Base-by-base conservation (phyloP, 2,888 invertebrate species). In the Oscheius sp. region DNA sequence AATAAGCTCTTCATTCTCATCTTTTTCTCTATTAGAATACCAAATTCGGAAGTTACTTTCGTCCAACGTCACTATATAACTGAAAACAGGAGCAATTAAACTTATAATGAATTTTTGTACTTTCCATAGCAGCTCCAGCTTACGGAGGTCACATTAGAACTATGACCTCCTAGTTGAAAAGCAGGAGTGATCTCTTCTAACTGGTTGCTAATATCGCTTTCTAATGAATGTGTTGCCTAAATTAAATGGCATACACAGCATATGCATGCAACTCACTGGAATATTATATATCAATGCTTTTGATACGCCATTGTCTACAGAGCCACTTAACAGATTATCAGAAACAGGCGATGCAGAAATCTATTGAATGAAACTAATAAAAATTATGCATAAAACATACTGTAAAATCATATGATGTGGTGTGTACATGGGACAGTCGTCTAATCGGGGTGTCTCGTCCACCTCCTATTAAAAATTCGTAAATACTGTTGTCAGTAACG, bases 401-500 rank as follows among this genome's bases (percentile, higher is more conserved):
- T 25, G 43, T 43, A 18, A 61, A 12, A 18, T 61, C 61, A 43
- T 61, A 61, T 35, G 61, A 61, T 6, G 43, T 43, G 2, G 66
- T 66, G n/a, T 1, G 27, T 0, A 49, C 49, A 29, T 66, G 16
- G 3, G 29, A 13, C 13, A 52, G 27, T n/a, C 27, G 25, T 27
- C 66, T n/a, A 13, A 52, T 52, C 16, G 66, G 52, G 2, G 52
- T n/a, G 9, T 52, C 49, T 13, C 27, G 52, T 3, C 2, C 29
- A 21, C 27, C 29, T 1, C 66, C 66, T 16, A 66, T 13, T 27
- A 35, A 7, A 41, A 29, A 69, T 29, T 69, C 69, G 18, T 41
- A 69, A 69, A 69, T 69, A 35, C 27, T 53, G 45, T 69, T 53
- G 56, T 69, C 56, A 13, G 69, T 69, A 29, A 56, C 69, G n/a